Evolutionary conservation across 1,140 invertebrate genomes (phyloP), one percentile per base, ranked within the genome.

Genomic region (Teleogryllus occipitalis): DNA sequence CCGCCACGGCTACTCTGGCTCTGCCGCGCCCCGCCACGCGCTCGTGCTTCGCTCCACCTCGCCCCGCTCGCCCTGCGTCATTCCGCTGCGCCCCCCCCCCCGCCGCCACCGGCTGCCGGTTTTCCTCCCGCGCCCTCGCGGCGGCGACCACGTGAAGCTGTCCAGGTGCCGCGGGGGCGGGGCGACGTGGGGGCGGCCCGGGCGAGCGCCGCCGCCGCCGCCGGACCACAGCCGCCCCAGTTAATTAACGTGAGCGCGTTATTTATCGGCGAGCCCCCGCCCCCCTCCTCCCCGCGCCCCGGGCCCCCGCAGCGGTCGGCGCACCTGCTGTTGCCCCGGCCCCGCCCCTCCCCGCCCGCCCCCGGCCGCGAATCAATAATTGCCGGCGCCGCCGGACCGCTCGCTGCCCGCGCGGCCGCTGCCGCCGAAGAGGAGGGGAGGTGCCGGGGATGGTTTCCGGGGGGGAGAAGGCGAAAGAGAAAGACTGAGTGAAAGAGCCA

Each of bases 201-300:
- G 5, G 27, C 27, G 27, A 39, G 3, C 54, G 54, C 54, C 7
- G 1, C 2, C 54, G 15, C 49, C 49, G 54, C 10, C 54, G 54
- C 18, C 54, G 54, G 54, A 65, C 54, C 54, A 18, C 54, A 65
- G 54, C 54, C 54, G 54, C 54, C 54, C 54, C 54, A 65, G 54
- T 65, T 65, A 65, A 65, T 65, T 65, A 65, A 65, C 54, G 54
- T 65, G 54, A 65, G 54, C 54, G 54, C 54, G 54, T 65, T 54
- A 65, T 65, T 65, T 65, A 65, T 65, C 54, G 54, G 54, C 54
- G 54, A 10, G 54, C 54, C 18, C 8, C 27, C 27, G 5, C 27
- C 27, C 27, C 27, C 27, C 5, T 39, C 18, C 54, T 10, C 54
- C 54, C 54, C 2, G 2, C 0, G 2, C 2, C 54, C 18, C 54